Conservation (phyloP, 2,888 invertebrate species). For the Esperia sulphurella region DNA sequence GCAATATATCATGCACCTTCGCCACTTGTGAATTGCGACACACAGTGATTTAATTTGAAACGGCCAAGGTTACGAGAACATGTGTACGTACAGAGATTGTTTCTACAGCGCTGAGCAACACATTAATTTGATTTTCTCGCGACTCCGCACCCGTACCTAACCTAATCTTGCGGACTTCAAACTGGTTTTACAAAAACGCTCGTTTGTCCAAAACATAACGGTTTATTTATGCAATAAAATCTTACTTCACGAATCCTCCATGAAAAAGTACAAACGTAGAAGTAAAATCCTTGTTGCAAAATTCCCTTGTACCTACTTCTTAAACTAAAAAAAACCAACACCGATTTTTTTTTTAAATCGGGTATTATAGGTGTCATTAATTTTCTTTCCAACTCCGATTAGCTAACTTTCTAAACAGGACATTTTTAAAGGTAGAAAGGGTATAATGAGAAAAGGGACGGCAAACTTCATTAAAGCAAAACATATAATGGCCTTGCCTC, state of each 20-base stretch:
- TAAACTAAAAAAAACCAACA: no score
- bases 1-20: neutral
- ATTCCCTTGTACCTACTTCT: no score
- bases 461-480: constrained; percentile 6
- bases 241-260: no score
- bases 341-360: no score
- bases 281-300: no score
- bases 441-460: constrained; percentile 2
- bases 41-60: constrained; percentile 2
- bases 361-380: neutral
- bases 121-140: no score
- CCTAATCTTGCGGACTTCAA: no score
- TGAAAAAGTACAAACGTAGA: no score
- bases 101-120: neutral
- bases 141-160: no score
- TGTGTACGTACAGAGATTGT: constrained; percentile 1
- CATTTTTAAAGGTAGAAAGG: constrained; percentile 1
- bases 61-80: constrained; percentile 13
- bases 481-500: neutral
- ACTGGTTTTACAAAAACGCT: no score
- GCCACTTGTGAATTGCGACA: neutral
- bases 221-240: no score
- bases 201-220: no score
- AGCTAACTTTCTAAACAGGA: neutral
- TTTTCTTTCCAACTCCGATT: neutral